Percentiles rank a stretch among this genome's conserved stretches.
Conservation (phyloP, 2,113 vertebrate species). For the Irena cyanogastra region DNA sequence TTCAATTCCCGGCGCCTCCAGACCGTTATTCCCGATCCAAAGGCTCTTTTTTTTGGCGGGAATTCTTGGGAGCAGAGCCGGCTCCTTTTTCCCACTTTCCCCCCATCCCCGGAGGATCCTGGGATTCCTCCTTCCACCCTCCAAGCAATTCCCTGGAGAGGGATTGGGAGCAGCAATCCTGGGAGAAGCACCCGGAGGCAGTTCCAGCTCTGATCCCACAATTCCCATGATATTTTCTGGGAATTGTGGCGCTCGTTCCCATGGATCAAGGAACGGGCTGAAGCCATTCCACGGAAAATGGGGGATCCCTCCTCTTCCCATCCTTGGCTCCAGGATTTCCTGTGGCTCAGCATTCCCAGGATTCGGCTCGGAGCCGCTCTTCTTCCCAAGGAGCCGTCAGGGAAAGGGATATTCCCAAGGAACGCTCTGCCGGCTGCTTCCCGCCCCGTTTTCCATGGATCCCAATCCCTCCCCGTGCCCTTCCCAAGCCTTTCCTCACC, state of each 20-base stretch:
- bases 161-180: background rate
- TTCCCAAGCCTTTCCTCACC: background rate
- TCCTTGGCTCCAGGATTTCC: fast-evolving
- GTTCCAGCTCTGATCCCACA: background rate
- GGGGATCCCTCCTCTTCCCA: fast-evolving
- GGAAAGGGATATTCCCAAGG: background rate
- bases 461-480: fast-evolving
- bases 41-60: fast-evolving
- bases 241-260: fast-evolving
- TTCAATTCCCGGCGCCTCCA: fast-evolving
- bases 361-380: background rate
- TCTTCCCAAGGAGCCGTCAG: background rate
- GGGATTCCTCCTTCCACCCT: fast-evolving
- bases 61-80: fast-evolving
- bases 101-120: background rate
- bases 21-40: background rate
- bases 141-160: background rate
- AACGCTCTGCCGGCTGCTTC: background rate
- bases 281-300: background rate
- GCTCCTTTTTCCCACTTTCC: fast-evolving
- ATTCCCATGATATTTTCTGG: fast-evolving
- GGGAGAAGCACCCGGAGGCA: background rate
- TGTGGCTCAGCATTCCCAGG: background rate
- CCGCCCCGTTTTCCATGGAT: background rate
- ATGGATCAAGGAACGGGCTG: background rate